Percentiles rank a stretch among this genome's conserved stretches.
Evolutionary conservation across 2,113 vertebrate species (phyloP).

Genomic region (Psephotus haematonotus): DNA sequence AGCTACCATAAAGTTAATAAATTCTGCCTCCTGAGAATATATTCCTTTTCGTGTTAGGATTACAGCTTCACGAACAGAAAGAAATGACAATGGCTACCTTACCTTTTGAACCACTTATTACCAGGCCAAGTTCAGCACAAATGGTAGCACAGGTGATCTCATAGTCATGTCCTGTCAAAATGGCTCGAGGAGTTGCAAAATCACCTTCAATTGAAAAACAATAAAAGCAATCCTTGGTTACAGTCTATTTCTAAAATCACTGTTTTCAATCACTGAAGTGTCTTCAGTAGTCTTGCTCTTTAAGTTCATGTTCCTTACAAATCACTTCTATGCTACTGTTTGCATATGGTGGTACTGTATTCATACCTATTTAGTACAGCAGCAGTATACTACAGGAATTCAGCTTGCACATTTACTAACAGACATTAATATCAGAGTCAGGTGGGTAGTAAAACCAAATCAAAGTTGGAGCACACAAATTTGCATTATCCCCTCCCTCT

Average conservation of each 20-base stretch:
- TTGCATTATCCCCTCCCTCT: background rate
- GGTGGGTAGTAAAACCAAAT: background rate
- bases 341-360: background rate
- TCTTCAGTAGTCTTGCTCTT: background rate
- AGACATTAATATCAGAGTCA: background rate
- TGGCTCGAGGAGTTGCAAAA: constrained; percentile 88
- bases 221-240: background rate
- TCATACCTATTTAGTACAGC: background rate
- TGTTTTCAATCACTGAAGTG: background rate
- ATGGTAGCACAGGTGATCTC: constrained; percentile 92
- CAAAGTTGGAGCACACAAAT: background rate
- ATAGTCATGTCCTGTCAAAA: constrained; percentile 93
- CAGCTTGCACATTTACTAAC: background rate
- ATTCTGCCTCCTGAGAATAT: background rate
- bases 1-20: background rate
- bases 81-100: background rate
- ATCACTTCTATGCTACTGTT: background rate
- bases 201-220: constrained; percentile 77
- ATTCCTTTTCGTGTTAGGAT: background rate
- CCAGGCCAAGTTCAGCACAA: constrained; percentile 93
- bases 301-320: background rate
- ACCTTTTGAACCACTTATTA: constrained; percentile 97
- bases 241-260: background rate
- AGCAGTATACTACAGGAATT: background rate
- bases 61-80: background rate